A percentile compares a stretch with the other conserved stretches of the same genome.
Evolutionary conservation across 2,113 vertebrate species (phyloP).

Genomic region (Calyptomena viridis): DNA sequence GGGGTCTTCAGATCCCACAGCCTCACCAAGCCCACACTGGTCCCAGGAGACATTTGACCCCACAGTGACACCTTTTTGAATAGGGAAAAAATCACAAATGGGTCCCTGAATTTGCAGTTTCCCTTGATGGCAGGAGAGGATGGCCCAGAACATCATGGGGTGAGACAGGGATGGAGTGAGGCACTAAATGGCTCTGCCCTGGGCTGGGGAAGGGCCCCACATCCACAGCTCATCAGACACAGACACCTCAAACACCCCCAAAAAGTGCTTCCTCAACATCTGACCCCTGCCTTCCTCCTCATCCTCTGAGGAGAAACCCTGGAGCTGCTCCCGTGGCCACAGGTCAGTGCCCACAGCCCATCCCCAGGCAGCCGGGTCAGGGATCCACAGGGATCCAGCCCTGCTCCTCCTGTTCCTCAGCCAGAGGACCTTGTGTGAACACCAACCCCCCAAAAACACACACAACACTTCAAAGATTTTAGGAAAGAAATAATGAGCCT

Average conservation of each 20-base stretch:
- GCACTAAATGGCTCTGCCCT: too few species aligned
- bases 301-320: rapidly evolving
- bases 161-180: too few species aligned
- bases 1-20: neutral
- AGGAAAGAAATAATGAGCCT: neutral
- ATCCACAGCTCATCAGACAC: rapidly evolving
- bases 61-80: neutral
- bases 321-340: neutral
- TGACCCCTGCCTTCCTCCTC: neutral
- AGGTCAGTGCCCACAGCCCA: rapidly evolving
- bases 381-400: too few species aligned
- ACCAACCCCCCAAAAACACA: neutral
- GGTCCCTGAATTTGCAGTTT: neutral
- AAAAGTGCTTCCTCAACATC: rapidly evolving
- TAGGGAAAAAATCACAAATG: rapidly evolving
- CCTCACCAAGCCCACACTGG: neutral
- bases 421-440: neutral
- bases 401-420: too few species aligned
- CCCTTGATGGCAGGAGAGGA: neutral
- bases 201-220: neutral
- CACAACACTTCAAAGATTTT: neutral
- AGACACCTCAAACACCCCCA: too few species aligned
- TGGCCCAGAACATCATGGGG: too few species aligned
- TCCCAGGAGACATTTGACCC: neutral
- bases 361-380: neutral